Evolutionary conservation across 1,140 invertebrate species (phyloP).

Genomic region (Palaemon carinicauda): DNA sequence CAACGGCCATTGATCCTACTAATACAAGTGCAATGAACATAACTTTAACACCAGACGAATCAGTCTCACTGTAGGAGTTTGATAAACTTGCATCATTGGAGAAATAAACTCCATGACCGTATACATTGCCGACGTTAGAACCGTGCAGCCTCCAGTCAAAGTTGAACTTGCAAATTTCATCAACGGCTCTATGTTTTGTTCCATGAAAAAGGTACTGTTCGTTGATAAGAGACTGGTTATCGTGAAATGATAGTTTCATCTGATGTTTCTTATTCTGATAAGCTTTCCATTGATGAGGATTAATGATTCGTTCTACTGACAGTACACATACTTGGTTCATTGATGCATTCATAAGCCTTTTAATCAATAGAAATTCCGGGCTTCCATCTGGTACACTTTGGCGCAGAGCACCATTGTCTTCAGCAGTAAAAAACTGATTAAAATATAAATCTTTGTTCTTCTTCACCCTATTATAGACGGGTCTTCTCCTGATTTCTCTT

Average conservation of each 20-base stretch:
- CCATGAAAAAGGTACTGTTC: slow-evolving; percentile 59
- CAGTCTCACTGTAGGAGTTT: slow-evolving; percentile 21
- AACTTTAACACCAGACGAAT: neutral
- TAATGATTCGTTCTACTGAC: slow-evolving; percentile 40
- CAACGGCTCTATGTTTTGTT: slow-evolving; percentile 37
- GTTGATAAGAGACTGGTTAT: slow-evolving; percentile 11
- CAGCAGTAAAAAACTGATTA: slow-evolving; percentile 11
- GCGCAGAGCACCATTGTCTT: slow-evolving; percentile 1
- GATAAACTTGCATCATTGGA: slow-evolving; percentile 36
- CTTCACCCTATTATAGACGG: neutral
- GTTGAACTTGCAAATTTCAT: slow-evolving; percentile 47
- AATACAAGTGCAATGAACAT: slow-evolving; percentile 45
- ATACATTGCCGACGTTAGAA: slow-evolving; percentile 49
- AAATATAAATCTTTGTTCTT: slow-evolving; percentile 16
- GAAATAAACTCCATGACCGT: slow-evolving; percentile 56
- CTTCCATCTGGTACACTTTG: neutral
- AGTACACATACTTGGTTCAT: neutral
- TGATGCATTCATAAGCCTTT: slow-evolving; percentile 16
- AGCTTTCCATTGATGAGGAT: slow-evolving; percentile 43
- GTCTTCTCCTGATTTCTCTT: slow-evolving; percentile 37
- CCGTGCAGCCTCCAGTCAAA: slow-evolving; percentile 57
- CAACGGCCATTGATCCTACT: slow-evolving; percentile 44
- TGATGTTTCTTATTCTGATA: slow-evolving; percentile 54
- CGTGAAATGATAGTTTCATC: slow-evolving; percentile 5
- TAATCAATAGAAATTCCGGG: slow-evolving; percentile 43